These are phyloP conservation scores for Pelodiscus sinensis DNA, from an alignment of 2,113 vertebrate species.

Conservation along the genomic window DNA sequence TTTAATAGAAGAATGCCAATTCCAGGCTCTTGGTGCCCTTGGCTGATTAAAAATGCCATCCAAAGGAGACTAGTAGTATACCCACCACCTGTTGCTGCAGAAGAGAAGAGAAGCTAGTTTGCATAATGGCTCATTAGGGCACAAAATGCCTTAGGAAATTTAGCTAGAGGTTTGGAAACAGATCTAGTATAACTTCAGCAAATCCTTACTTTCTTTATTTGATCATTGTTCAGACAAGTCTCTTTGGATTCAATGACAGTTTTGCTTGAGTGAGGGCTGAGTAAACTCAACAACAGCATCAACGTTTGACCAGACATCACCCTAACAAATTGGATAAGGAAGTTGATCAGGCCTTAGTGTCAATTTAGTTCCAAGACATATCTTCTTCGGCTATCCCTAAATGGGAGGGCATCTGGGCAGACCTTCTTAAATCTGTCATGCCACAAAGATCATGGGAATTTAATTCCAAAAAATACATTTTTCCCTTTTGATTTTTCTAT, in stretches of 20 bases:
- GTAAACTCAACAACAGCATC: rapidly evolving
- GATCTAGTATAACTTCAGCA: background rate
- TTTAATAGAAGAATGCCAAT: background rate
- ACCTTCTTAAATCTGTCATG: too few species aligned
- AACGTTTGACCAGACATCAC: background rate
- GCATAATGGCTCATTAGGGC: background rate
- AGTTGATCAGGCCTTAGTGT: background rate
- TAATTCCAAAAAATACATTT: background rate
- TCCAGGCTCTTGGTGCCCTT: background rate
- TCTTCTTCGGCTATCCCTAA: too few species aligned
- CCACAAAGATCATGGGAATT: background rate
- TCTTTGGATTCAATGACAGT: background rate
- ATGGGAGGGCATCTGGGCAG: too few species aligned
- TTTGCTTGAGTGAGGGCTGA: background rate
- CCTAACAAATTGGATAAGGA: background rate
- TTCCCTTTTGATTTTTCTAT: background rate
- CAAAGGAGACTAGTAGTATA: background rate
- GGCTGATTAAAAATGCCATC: background rate
- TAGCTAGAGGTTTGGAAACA: background rate
- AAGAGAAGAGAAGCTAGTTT: background rate
- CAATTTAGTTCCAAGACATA: background rate
- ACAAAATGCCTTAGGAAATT: rapidly evolving
- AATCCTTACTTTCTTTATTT: rapidly evolving
- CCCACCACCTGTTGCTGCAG: background rate
- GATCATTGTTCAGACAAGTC: background rate